Base-by-base conservation (phyloP, 2,888 invertebrate species). In the Syritta pipiens region DNA sequence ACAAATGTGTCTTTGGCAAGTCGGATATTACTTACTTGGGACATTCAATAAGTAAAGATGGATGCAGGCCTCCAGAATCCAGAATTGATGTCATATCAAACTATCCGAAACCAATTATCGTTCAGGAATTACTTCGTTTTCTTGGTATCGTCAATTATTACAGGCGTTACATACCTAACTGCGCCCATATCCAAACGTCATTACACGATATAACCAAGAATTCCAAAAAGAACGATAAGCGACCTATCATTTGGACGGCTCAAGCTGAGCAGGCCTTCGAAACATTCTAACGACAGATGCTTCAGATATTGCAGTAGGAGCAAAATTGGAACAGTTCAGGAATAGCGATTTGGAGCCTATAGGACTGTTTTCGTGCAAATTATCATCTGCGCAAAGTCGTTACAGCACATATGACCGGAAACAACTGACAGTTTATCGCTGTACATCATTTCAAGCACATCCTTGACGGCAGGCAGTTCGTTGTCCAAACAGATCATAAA, bases 61-160 rank as follows among this genome's bases (percentile, higher is more conserved):
- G 68, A 1, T 37, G 60, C 12, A 26, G n/a, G 42, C 77, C 68
- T 10, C 49, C 62, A 4, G 10, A 26, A 14, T 63, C 49, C 1
- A 63, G 74, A 48, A 53, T 74, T 3, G n/a, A 67, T 6, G 63
- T 72, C 1, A 71, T 76, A 1, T 1, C 0, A 2, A 49, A 81
- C 0, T 82, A 32, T 35, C 24, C 46, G 3, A 51, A 65, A 32
- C 76, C 46, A 30, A 7, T 24, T 22, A 28, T 19, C 3, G 30
- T 62, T 6, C 7, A 19, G 9, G 37, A 48, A 22, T 17, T 49
- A n/a, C 62, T 22, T 28, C 62, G 48, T 12, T 62, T 48, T 20
- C 28, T 62, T 19, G 62, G 62, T 20, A 17, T 62, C 4, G 7
- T 49, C 0, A 62, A 62, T 22, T 74, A 62, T 24, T 81, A 81